Base-by-base conservation (phyloP, 2,888 invertebrate genomes). In the Drosophila sordidula region DNA sequence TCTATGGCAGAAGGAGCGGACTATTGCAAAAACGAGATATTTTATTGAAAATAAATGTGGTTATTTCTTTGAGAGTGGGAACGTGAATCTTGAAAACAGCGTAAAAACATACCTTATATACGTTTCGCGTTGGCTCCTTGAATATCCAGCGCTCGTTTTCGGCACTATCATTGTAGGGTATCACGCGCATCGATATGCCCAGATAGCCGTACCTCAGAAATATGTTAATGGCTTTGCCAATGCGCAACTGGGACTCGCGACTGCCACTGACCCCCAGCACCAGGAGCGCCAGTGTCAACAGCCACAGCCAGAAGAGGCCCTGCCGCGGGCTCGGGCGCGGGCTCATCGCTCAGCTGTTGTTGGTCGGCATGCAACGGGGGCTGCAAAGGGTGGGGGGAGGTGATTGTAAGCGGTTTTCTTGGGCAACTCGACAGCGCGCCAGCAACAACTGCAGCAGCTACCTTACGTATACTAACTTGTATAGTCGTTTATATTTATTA, bases 221-320 rank as follows among this genome's bases (percentile, higher is more conserved):
- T 88, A 97, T 94, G 92, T 97, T 97, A 89, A 97, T 95, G 71
- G 97, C 96, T 89, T 96, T 95, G 80, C 97, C 97, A 74, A 96
- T 95, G 79, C 95, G 90, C 55, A 92, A 75, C 75, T 92, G 92
- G n/a, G 92, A 92, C 70, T 92, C 92, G 46, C 91, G 90, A 51
- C 87, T 90, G 59, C 91, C 90, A 46, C 87, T 87, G 72, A 83
- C 87, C 65, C 78, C 76, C 67, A 91, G 73, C 74, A 91, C 70
- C 58, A 91, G 76, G 70, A 91, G 50, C 49, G 89, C 80, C 69
- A 92, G 79, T 70, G 91, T 88, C 84, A 92, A 68, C 64, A 91
- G 90, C 69, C 69, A 65, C 63, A 91, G 88, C 64, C 74, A 64
- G 26, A 68, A 90, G 70, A 66, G 89, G 74, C 83, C 85, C 89